Evolutionary conservation across 2,888 invertebrate genomes (phyloP).

Genomic region (Athrips mouffetella): DNA sequence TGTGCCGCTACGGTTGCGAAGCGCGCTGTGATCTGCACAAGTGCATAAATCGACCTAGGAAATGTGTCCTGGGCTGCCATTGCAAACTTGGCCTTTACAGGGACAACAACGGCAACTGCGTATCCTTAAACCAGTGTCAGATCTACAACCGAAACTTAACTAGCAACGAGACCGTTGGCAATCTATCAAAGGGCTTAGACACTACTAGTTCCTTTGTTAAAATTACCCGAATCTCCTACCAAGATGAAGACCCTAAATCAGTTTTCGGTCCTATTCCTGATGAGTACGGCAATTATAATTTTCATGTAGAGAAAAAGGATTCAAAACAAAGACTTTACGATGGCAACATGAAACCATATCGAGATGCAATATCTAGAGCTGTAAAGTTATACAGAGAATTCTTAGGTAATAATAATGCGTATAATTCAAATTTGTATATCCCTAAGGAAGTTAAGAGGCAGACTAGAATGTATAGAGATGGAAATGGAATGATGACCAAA

Average conservation of each 20-base stretch:
- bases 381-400: neutral
- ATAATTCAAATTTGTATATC: neutral
- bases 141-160: neutral
- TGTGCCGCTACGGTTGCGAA: conserved; percentile 57
- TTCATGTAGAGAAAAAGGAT: no score
- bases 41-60: conserved; percentile 35
- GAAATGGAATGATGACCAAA: neutral
- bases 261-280: conserved; percentile 3
- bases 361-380: neutral
- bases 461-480: neutral
- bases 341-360: no score
- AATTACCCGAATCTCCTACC: neutral
- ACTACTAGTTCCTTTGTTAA: no score
- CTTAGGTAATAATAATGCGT: neutral
- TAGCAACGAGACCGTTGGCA: no score
- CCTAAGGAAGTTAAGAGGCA: neutral
- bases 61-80: conserved; percentile 51
- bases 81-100: conserved; percentile 46
- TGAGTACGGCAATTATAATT: no score
- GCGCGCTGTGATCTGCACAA: conserved; percentile 33
- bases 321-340: no score
- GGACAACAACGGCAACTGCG: conserved; percentile 34
- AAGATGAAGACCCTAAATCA: neutral
- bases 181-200: no score
- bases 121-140: conserved; percentile 28